Conservation (phyloP, 2,888 invertebrate genomes). For the Noctua comes region DNA sequence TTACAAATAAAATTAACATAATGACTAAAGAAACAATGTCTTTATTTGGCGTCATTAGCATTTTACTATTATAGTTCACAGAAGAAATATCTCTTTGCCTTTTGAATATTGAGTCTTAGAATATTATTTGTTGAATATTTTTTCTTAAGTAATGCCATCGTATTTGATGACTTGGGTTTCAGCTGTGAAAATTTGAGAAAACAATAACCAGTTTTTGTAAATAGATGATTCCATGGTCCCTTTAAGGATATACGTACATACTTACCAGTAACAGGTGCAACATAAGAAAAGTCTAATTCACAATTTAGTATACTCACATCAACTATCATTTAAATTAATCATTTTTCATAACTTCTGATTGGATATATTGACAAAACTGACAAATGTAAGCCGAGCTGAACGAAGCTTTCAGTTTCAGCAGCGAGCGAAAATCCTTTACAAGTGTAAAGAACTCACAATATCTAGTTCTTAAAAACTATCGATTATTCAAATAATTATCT, state of each 20-base stretch:
- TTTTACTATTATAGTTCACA: constrained; percentile 32
- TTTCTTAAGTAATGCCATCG: background rate
- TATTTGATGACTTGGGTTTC: background rate
- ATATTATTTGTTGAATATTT: background rate
- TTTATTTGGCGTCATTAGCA: constrained; percentile 56
- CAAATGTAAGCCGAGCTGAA: background rate
- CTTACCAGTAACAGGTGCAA: background rate
- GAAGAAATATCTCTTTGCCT: constrained; percentile 9
- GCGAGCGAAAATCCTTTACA: background rate
- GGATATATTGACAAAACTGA: background rate
- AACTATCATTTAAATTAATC: background rate
- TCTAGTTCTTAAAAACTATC: background rate
- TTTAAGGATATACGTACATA: background rate
- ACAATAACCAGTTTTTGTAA: background rate
- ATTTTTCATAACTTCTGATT: background rate
- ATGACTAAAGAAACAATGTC: constrained; percentile 27
- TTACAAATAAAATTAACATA: constrained; percentile 53
- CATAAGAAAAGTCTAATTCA: background rate
- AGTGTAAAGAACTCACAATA: background rate
- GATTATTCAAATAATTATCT: background rate
- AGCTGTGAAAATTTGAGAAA: background rate
- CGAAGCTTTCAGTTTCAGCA: background rate
- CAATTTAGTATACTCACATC: background rate
- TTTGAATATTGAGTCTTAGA: background rate
- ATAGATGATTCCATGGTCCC: background rate